Evolutionary conservation across 2,888 invertebrate species (phyloP), one percentile per base, ranked within the genome.

Genomic region (Merodon equestris): DNA sequence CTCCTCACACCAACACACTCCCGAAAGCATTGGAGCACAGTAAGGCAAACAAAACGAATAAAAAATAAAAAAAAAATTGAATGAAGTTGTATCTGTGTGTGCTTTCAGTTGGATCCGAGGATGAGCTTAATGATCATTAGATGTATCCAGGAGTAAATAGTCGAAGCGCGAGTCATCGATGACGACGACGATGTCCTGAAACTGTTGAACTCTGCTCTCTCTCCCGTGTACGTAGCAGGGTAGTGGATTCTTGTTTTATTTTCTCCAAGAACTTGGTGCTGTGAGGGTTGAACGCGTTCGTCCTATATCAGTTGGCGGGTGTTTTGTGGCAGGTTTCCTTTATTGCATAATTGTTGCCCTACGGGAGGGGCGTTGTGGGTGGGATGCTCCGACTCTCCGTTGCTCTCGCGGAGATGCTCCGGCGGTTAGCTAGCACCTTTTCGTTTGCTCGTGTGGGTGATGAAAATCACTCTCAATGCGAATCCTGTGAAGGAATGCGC

Each of bases 141-240:
- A 27, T 7, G 27, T 27, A 79, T 68, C 79, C 68, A 68, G 13
- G 79, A 73, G 73, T 79, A 68, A 79, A 73, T 67, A 79, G 60
- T 67, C n/a, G n/a, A 58, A 73, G 66, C 40, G 48, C 27, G 27
- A 27, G 27, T 27, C 27, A 27, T 27, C 27, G 27, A 7, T 27
- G 27, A 27, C 27, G 27, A 27, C 27, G 27, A 4, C 27, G 58
- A 73, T 60, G 73, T 79, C 79, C 77, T 73, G 73, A 68, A 67
- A 77, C 73, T 73, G 68, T 79, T 79, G 79, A 74, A 74, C 63
- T 64, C 74, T 60, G 48, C 60, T 79, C 79, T 54, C 71, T 44
- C 79, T 54, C 71, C 36, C 13, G 27, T 9, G 19, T 19, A 12
- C 10, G 9, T 7, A 4, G 27, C 27, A 27, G 27, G 19, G 1